Base-by-base conservation (phyloP, 2,797 vertebrate species). In the Lindbergichthys nudifrons region DNA sequence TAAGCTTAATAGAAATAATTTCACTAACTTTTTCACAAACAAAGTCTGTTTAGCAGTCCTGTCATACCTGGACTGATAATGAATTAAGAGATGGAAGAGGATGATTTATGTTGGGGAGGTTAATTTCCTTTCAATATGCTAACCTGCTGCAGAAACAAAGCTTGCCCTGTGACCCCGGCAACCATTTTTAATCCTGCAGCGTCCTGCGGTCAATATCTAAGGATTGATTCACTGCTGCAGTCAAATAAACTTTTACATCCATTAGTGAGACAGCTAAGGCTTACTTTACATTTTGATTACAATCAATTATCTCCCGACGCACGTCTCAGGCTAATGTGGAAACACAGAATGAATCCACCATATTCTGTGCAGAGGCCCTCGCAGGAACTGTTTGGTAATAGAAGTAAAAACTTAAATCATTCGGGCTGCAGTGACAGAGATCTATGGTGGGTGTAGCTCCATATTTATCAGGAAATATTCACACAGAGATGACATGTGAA, bases 231-330 rank as follows among this genome's bases (percentile, higher is more conserved):
- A 94, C 88, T 93, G 89, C 91, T 88, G 85, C 64, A 89, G 90
- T 93, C 92, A 89, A 90, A 93, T 92, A 92, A 94, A 94, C 94
- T 91, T 92, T 93, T 89, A 92, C 90, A 94, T 94, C 91, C 87
- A 94, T 95, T 94, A 93, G 88, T 21, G 47, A 50, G 81, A 80
- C 57, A 62, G 88, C 87, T 88, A 70, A 21, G 83, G 82, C 87
- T 92, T 91, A 89, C 89, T 94, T 93, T 93, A 92, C 90, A 93
- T 93, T 92, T 92, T 89, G 89, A 95, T 92, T 87, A 86, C 83
- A 89, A 93, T 94, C 92, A 93, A 93, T 94, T 83, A 79, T 87
- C 82, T 77, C 73, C 66, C 36, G 61, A 57, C 7, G 21, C 69
- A 39, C 52, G 73, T 87, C 74, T 36, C 32, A 7, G 74, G 84